Conservation (phyloP, 2,888 invertebrate genomes). For the Eueremaeus valkanovi region DNA sequence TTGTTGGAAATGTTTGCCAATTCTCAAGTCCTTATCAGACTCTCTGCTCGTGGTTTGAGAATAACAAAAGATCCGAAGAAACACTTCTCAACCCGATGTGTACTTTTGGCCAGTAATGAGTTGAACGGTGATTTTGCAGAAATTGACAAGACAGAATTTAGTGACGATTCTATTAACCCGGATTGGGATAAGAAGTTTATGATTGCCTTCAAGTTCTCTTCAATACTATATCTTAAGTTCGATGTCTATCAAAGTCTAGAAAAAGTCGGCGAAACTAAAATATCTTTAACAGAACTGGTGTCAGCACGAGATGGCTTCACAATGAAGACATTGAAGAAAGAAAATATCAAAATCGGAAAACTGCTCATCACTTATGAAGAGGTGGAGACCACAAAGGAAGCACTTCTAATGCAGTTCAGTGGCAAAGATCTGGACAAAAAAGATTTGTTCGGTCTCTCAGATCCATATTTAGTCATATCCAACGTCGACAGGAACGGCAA, state of each 20-base stretch:
- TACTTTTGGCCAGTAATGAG: background rate
- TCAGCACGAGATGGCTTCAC: background rate
- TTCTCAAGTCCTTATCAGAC: background rate
- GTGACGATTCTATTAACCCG: background rate
- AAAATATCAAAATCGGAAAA: slow-evolving; percentile 4
- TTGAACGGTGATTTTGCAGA: background rate
- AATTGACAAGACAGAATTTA: background rate
- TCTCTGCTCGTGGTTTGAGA: background rate
- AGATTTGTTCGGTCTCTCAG: background rate
- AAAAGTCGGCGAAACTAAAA: background rate
- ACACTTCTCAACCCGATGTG: background rate
- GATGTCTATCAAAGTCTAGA: background rate
- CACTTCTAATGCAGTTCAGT: background rate
- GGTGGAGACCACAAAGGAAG: background rate
- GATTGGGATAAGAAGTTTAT: background rate
- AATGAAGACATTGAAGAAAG: background rate
- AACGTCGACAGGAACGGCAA: background rate
- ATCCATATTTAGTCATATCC: slow-evolving; percentile 6
- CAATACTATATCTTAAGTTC: background rate
- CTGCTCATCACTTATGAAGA: background rate
- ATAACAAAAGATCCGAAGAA: background rate
- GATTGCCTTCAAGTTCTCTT: background rate
- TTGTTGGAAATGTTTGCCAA: background rate
- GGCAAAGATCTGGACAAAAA: slow-evolving; percentile 5
- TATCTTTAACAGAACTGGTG: background rate